These are phyloP conservation scores for Erythrocercus mccallii DNA, from an alignment of 2,113 vertebrate species.

Conservation along the genomic window DNA sequence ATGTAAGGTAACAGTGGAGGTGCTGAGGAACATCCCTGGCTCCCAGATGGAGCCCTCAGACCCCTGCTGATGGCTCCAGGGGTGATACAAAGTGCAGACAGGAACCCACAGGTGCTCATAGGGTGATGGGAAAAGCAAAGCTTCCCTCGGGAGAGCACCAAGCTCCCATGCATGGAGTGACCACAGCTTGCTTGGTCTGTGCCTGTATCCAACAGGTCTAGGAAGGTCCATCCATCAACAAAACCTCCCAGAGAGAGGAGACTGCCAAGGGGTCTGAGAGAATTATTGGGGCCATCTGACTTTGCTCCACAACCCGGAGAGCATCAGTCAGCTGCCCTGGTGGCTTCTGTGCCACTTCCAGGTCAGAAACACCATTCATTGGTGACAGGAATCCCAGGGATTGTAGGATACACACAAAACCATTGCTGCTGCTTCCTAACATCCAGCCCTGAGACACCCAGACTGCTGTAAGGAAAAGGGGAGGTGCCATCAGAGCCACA, in stretches of 20 bases:
- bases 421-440: neutral
- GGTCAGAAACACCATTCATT: neutral
- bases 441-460: rapidly evolving
- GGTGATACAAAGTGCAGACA: neutral
- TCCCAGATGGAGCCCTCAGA: rapidly evolving
- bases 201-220: neutral
- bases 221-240: neutral
- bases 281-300: neutral
- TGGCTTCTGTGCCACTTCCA: rapidly evolving
- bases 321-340: neutral
- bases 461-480: neutral
- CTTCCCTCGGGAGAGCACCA: neutral
- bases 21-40: neutral
- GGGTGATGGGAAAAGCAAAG: neutral
- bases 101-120: neutral
- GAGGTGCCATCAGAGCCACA: rapidly evolving
- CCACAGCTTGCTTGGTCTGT: neutral
- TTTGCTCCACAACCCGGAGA: neutral
- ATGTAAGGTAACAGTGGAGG: neutral
- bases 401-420: neutral
- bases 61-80: rapidly evolving
- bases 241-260: neutral
- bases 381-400: neutral
- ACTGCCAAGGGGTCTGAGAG: neutral
- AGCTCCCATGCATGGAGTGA: neutral